Evolutionary conservation across 1,140 invertebrate genomes (phyloP), one percentile per base, ranked within the genome.

Genomic region (Lanistes nyassanus): DNA sequence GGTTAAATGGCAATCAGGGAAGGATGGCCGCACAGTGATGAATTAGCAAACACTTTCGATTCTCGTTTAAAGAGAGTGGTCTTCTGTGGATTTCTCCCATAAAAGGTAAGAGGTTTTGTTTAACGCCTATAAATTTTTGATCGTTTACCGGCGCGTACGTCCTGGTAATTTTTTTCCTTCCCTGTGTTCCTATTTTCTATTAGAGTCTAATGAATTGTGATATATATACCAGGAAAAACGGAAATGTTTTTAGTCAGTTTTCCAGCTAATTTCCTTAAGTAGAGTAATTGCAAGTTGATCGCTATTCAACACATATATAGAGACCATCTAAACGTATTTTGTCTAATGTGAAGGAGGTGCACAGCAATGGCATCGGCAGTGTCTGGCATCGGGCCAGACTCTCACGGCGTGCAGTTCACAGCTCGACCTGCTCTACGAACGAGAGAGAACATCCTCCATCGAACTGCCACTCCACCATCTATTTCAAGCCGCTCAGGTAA

Each of bases 371-470:
- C 83, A 21, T 74, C 78, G 34, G 79, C 79, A 23, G 80, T 81
- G 74, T 56, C 82, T 39, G 77, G 77, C 5, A 74, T 86, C 39
- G 5, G 42, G 21, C 85, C 85, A 4, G 82, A 83, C n/a, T 80
- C 80, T 0, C 78, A 81, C 55, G 83, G 83, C 19, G 81, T 83
- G 13, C 80, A 82, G 73, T 84, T 86, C 53, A 83, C 82, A 37
- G 81, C 79, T n/a, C 77, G 83, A 19, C 81, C 83, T 16, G 74
- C 77, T 1, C 78, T 83, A 0, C 72, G 80, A 36, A 81, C 80
- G 29, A 62, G 80, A 26, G 80, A 82, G 64, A 76, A 68, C n/a
- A 72, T 74, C 16, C 36, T 58, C 5, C 75, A 74, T 36, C 64
- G 53, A 26, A 55, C 53, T 36, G 51, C 65, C 51, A 37, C 7